These are phyloP conservation scores for Yponomeuta evonymella DNA, from an alignment of 2,888 invertebrate species.

Conservation along the genomic window DNA sequence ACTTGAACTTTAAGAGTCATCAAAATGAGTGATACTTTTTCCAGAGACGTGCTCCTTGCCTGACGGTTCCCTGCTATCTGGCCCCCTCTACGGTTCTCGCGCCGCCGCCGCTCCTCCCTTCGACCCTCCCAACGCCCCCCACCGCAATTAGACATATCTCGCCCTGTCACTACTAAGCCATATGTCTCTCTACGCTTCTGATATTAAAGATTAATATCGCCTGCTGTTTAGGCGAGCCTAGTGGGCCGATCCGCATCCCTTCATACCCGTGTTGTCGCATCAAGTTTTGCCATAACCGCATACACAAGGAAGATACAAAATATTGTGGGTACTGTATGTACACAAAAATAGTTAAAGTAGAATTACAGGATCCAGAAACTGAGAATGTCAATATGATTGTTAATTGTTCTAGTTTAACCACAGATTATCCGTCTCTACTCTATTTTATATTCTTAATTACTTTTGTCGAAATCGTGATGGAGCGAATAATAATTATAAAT, in stretches of 20 bases:
- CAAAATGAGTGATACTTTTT: background rate
- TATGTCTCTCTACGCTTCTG: constrained; percentile 53
- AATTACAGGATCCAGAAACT: background rate
- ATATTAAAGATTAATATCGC: constrained; percentile 65
- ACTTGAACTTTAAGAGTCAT: background rate
- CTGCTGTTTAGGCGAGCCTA: constrained; percentile 33
- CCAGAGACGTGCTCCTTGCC: constrained; percentile 39
- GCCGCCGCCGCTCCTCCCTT: constrained; percentile 66
- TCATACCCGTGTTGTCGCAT: constrained; percentile 51
- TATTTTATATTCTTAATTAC: background rate
- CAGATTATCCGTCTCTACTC: background rate
- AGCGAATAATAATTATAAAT: constrained; percentile 1
- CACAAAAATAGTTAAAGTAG: background rate
- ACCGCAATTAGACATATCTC: constrained; percentile 58
- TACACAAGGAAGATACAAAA: background rate
- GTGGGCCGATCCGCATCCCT: constrained; percentile 61
- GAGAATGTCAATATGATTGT: background rate
- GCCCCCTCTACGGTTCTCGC: constrained; percentile 55
- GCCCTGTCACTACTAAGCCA: constrained; percentile 45
- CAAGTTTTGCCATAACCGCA: constrained; percentile 35
- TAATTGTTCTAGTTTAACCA: background rate
- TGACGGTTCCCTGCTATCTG: constrained; percentile 56
- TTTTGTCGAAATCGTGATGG: background rate
- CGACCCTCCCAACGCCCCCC: constrained; percentile 69
- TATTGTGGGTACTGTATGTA: background rate